Evolutionary conservation across 64 coral and sea anemone genomes (phyloP).

Genomic region (Astreopora myriophthalma): DNA sequence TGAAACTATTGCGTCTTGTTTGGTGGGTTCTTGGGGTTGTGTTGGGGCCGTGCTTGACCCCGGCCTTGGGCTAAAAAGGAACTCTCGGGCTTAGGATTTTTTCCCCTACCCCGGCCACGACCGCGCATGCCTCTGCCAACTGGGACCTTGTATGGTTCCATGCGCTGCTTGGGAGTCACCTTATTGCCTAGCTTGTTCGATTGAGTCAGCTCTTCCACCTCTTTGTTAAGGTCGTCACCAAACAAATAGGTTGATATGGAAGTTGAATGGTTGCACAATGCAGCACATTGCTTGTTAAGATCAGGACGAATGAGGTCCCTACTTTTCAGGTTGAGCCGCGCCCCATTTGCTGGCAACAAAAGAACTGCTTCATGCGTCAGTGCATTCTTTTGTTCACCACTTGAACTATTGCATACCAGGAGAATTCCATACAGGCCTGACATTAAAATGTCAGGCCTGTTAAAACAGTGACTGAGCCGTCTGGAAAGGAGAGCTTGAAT

Average conservation of each 20-base stretch:
- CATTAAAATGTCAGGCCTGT: too few species aligned
- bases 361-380: slow-evolving; percentile 33
- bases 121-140: slow-evolving; percentile 23
- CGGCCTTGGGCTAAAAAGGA: slow-evolving; percentile 70
- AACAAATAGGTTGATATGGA: neutral
- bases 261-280: slow-evolving; percentile 14
- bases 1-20: slow-evolving; percentile 52
- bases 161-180: neutral
- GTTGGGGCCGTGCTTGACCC: neutral
- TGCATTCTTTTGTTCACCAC: slow-evolving; percentile 37
- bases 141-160: slow-evolving; percentile 38
- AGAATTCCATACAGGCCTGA: slow-evolving; percentile 47
- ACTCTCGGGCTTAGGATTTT: neutral
- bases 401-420: slow-evolving; percentile 41
- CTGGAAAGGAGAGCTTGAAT: slow-evolving; percentile 20
- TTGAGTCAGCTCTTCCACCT: slow-evolving; percentile 24
- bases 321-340: slow-evolving; percentile 44
- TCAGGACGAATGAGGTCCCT: slow-evolving; percentile 37
- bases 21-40: neutral
- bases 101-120: neutral
- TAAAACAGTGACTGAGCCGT: slow-evolving; percentile 36
- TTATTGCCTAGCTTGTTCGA: slow-evolving; percentile 30
- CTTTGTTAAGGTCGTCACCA: neutral
- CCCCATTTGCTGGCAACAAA: slow-evolving; percentile 15
- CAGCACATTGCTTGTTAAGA: slow-evolving; percentile 29